Percentiles rank a stretch among this genome's conserved stretches.
Evolutionary conservation across 2,797 vertebrate genomes (phyloP).

Genomic region (Octomys mimax): DNA sequence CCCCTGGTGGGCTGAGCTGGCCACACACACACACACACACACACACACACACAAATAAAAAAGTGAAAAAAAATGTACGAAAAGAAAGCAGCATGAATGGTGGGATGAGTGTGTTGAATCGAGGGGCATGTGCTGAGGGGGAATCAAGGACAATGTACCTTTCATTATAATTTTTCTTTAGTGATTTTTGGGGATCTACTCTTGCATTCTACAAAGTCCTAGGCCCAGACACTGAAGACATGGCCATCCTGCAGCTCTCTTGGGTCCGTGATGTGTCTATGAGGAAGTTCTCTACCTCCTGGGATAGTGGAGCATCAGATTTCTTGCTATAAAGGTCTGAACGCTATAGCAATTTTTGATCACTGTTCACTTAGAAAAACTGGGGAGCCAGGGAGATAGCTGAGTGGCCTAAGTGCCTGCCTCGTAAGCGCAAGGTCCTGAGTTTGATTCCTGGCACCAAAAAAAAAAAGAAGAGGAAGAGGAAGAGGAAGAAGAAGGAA

Average conservation of each 20-base stretch:
- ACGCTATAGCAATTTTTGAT: neutral
- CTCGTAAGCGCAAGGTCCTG: no score
- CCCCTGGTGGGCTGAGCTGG: no score
- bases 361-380: neutral
- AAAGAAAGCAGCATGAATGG: neutral
- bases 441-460: no score
- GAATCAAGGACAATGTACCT: neutral
- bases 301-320: neutral
- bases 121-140: neutral
- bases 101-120: neutral
- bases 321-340: neutral
- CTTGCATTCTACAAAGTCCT: neutral
- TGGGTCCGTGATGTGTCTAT: neutral
- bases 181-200: neutral
- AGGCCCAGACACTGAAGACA: neutral
- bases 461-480: no score
- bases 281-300: neutral
- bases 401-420: no score
- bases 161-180: neutral
- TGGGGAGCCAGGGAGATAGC: no score
- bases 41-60: no score
- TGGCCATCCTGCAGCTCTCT: fast-evolving
- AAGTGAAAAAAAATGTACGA: neutral
- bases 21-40: no score
- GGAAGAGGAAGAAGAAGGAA: no score